Conservation (phyloP, 2,113 vertebrate species). For the Brienomyrus brachyistius region DNA sequence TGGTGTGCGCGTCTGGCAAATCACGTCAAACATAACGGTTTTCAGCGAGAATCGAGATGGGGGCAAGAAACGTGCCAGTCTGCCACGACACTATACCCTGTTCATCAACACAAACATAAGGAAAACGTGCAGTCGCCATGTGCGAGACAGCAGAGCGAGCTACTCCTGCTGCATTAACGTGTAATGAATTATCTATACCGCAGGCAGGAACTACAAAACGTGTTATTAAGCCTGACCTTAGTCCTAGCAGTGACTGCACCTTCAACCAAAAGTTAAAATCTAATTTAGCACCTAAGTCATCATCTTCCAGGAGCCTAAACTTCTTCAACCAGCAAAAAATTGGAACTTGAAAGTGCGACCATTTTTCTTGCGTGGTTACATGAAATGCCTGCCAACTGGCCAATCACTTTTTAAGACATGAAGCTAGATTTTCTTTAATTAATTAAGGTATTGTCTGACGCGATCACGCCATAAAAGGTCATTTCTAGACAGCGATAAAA, state of each 20-base stretch:
- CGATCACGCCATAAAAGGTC: constrained; percentile 30
- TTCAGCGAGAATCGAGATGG: neutral
- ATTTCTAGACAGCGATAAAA: constrained; percentile 35
- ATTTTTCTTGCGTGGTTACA: neutral
- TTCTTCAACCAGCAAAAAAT: neutral
- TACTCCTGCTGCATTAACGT: neutral
- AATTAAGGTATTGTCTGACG: constrained; percentile 23
- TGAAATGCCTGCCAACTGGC: neutral
- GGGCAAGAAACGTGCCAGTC: neutral
- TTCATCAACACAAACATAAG: neutral
- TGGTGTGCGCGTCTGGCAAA: neutral
- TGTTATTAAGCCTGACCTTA: neutral
- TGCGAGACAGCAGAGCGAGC: neutral
- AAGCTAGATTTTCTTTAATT: neutral
- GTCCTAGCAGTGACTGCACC: neutral
- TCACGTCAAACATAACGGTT: neutral
- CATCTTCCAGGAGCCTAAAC: neutral
- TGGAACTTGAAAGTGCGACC: neutral
- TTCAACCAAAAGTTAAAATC: neutral
- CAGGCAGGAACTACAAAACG: neutral
- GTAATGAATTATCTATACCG: neutral
- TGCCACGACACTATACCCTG: neutral
- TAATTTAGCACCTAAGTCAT: neutral
- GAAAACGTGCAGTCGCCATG: neutral
- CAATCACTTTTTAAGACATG: neutral